Base-by-base conservation (phyloP, 2,113 vertebrate species). In the Oxyura jamaicensis region DNA sequence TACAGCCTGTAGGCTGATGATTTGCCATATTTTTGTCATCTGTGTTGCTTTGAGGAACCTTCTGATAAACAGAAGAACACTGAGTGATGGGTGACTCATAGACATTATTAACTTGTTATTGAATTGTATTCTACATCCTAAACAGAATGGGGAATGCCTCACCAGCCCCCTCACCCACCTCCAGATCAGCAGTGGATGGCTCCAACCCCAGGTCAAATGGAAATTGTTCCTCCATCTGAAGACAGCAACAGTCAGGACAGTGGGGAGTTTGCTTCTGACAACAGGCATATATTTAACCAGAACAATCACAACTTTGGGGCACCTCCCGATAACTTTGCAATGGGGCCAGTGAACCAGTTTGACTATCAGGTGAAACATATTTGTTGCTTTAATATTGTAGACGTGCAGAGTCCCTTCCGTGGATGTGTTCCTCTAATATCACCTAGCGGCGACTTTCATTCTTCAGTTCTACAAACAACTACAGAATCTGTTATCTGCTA, bases 231-330 rank as follows among this genome's bases (percentile, higher is more conserved):
- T 98, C 99, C 99, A 15, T 99, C 98, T 1, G 99, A 99, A 98
- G 99, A 99, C 98, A 99, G 99, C 98, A 99, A 99, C 98, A 99
- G 99, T 98, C 99, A 99, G 98, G 99, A 99, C 98, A 99, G 99
- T 98, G 98, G 98, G 94, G 99, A 99, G 91, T 99, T 99, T 98
- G 97, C 98, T 95, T 97, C 98, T 95, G 99, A 99, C 94, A 98
- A 98, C 98, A 99, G 98, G 98, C 99, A 98, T 97, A 98, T 98
- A 93, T 99, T 99, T 98, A 98, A 98, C 98, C 99, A 99, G 98
- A 99, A 99, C 98, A 99, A 99, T 98, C 99, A 99, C 98, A 98
- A 98, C 97, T 99, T 99, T 98, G 99, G 98, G 97, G 99, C 98
- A 98, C 99, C 99, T 98, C 98, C 99, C 39, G 99, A 99, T 98